Base-by-base conservation (phyloP, 1,140 invertebrate genomes). In the Cherax destructor region DNA sequence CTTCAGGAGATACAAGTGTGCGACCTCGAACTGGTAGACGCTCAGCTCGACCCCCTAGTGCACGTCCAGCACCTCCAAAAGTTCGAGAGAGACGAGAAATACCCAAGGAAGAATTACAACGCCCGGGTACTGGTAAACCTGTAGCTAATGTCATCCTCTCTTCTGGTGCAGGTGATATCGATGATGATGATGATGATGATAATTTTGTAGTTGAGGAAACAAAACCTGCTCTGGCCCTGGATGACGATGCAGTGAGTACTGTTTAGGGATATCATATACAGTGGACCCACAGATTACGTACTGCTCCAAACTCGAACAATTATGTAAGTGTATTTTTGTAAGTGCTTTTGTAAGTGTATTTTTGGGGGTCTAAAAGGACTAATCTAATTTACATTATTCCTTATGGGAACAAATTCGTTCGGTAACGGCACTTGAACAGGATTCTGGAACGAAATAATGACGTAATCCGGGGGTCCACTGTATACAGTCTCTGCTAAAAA, bases 1-100 rank as follows among this genome's bases (percentile, higher is more conserved):
- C 76, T 18, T 50, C 30, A 49, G 61, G 52, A 50, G 88, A 84
- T 49, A 69, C 50, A 50, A 47, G 76, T 49, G n/a, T 56, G 65
- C 72, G 93, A 81, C 78, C 83, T 59, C 88, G 93, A 61, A 88
- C 93, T 76, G 87, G 93, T 77, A 16, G 93, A 69, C 86, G 91
- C 24, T 96, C 95, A 93, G 96, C 96, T 0, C 95, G 97, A 92
- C 97, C 97, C 7, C 96, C 96, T 0, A 97, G 97, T 91, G 97
- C 97, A 21, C 95, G 97, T 87, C 97, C 97, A 1, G 97, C 97
- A 78, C 97, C 97, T 49, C 97, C 97, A 10, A 95, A 96, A 86
- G 94, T 93, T 10, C 85, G 92, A 78, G 92, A 93, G 61, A 80
- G 92, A 52, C 83, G 86, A 30, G 92, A 93, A 49, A 80, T 89